phyloP scores from a whole-genome alignment of 2,797 vertebrate genomes.

The Graptemys geographica region DNA sequence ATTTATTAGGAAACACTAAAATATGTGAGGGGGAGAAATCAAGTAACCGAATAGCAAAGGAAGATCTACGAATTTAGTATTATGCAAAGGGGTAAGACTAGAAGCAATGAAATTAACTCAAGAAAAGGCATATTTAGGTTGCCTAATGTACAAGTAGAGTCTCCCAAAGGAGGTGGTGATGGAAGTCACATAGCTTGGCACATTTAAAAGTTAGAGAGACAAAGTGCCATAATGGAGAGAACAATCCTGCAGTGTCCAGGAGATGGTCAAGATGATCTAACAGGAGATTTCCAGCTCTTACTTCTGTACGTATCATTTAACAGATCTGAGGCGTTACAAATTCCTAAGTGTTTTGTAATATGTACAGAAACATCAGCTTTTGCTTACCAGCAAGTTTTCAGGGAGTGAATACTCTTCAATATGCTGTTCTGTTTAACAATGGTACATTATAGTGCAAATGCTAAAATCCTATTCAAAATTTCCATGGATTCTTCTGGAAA shows the following conservation, averaged over 20 bases:
- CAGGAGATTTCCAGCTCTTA: constrained; percentile 46
- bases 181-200: constrained; percentile 8
- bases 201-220: constrained; percentile 22
- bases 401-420: constrained; percentile 42
- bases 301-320: not conserved
- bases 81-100: not conserved
- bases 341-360: constrained; percentile 46
- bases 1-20: not conserved
- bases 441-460: constrained; percentile 53
- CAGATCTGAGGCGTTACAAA: constrained; percentile 42
- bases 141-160: not conserved
- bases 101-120: constrained; percentile 19
- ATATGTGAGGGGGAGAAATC: not conserved
- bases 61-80: not conserved
- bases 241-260: constrained; percentile 11
- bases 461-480: constrained; percentile 69
- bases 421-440: constrained; percentile 48
- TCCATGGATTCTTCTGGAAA: constrained; percentile 71
- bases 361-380: constrained; percentile 47
- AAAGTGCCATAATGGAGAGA: constrained; percentile 15
- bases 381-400: constrained; percentile 44
- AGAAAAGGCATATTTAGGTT: constrained; percentile 44
- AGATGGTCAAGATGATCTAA: constrained; percentile 48
- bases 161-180: not conserved
- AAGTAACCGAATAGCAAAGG: constrained; percentile 2